These are phyloP conservation scores for Bergia sp. DNA, from an alignment of 92 coral and sea anemone species.

Conservation along the genomic window DNA sequence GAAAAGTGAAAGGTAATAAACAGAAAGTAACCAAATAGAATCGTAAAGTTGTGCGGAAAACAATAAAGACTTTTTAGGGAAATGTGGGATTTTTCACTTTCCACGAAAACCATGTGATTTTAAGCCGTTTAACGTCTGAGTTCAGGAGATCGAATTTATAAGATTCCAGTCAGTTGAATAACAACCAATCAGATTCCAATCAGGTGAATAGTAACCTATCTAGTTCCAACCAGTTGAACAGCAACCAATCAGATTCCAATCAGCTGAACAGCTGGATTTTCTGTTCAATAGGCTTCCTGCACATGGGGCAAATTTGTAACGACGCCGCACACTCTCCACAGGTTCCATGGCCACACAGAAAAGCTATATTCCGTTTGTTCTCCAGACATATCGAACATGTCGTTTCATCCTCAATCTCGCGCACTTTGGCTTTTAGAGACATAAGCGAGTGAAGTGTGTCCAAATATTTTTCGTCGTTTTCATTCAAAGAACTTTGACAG, in stretches of 20 bases:
- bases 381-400: conserved; percentile 82
- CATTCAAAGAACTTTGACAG: conserved; percentile 22
- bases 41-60: no score
- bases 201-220: not conserved
- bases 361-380: conserved; percentile 71
- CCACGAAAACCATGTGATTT: no score
- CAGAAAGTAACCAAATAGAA: no score
- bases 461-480: conserved; percentile 67
- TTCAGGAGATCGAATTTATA: no score
- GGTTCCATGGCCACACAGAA: conserved; percentile 86
- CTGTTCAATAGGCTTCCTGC: conserved; percentile 74
- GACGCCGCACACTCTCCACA: conserved; percentile 67
- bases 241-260: not conserved
- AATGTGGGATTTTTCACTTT: no score
- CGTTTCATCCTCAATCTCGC: conserved; percentile 83
- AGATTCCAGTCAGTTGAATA: no score
- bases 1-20: no score
- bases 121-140: no score
- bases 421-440: conserved; percentile 75
- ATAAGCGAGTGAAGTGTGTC: conserved; percentile 68
- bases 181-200: not conserved
- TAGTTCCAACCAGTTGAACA: no score
- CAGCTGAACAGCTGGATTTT: conserved; percentile 71
- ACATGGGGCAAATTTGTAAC: conserved; percentile 74
- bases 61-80: no score